Percentiles rank a stretch among this genome's conserved stretches.
Evolutionary conservation across 1,140 invertebrate species (phyloP).

Genomic region (Drosophila watanabei): DNA sequence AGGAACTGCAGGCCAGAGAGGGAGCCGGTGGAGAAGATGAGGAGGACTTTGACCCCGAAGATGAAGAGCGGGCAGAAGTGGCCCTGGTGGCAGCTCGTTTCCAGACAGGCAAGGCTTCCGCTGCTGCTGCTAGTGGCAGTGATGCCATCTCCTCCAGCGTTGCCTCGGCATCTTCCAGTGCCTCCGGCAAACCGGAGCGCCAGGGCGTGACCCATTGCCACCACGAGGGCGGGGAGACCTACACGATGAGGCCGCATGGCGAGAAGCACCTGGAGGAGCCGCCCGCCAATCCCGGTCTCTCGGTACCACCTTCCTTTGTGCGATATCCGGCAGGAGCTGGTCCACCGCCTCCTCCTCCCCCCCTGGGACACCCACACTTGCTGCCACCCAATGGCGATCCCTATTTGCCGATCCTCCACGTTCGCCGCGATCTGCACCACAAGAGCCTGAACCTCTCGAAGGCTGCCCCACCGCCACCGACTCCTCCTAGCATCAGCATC

Average conservation of each 20-base stretch:
- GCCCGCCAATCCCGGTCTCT: neutral
- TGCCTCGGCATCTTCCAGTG: neutral
- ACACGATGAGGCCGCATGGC: constrained; percentile 88
- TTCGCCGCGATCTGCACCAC: constrained; percentile 90
- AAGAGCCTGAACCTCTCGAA: constrained; percentile 84
- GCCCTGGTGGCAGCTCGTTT: constrained; percentile 61
- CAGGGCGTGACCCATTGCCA: constrained; percentile 89
- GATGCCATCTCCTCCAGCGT: neutral
- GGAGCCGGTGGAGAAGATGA: constrained; percentile 53
- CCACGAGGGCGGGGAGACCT: constrained; percentile 88
- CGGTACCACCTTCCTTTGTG: constrained; percentile 47
- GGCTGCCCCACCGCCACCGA: constrained; percentile 34
- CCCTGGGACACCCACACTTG: constrained; percentile 41
- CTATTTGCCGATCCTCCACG: constrained; percentile 89
- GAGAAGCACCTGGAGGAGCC: constrained; percentile 57
- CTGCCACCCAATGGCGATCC: constrained; percentile 74
- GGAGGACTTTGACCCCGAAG: constrained; percentile 68
- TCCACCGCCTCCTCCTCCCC: constrained; percentile 17
- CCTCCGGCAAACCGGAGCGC: constrained; percentile 46
- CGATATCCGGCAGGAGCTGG: constrained; percentile 27
- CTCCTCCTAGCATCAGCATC: constrained; percentile 73
- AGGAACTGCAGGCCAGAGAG: constrained; percentile 21
- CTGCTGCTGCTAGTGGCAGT: neutral
- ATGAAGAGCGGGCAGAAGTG: constrained; percentile 66
- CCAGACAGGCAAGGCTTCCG: constrained; percentile 29